Percentiles rank a stretch among this genome's conserved stretches.
phyloP scores from a whole-genome alignment of 2,113 vertebrate species.

The Dermatemys mawii region DNA sequence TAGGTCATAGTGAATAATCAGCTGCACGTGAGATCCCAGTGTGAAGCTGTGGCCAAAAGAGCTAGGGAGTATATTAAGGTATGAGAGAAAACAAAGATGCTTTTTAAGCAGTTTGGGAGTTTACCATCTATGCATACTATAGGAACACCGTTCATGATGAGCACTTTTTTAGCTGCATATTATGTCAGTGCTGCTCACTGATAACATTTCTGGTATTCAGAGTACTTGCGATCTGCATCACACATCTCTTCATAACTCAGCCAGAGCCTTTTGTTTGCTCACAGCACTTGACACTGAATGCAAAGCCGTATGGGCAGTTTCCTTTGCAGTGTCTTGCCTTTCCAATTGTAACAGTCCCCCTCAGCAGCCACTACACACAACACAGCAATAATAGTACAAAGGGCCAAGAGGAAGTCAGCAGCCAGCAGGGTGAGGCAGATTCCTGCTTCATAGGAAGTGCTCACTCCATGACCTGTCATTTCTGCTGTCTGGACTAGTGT shows the following conservation, averaged over 20 bases:
- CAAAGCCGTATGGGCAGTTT: neutral
- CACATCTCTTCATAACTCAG: neutral
- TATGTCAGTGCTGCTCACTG: accelerated
- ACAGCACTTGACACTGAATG: accelerated
- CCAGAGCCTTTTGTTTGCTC: neutral
- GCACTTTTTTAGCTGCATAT: accelerated
- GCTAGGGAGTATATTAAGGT: too few species aligned
- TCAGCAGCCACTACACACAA: neutral
- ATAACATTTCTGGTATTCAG: accelerated
- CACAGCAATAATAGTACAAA: neutral
- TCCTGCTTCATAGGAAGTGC: constrained; percentile 62
- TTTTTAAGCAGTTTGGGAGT: neutral
- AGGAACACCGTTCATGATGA: accelerated
- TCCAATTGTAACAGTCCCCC: neutral
- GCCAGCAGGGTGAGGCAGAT: neutral
- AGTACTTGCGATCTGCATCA: neutral
- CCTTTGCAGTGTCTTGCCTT: neutral
- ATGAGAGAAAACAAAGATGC: too few species aligned
- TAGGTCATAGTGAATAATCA: too few species aligned
- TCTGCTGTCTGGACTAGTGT: constrained; percentile 55
- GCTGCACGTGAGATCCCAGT: too few species aligned
- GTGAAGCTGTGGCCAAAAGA: too few species aligned
- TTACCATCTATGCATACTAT: neutral
- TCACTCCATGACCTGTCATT: constrained; percentile 16
- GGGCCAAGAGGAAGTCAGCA: neutral